Base-by-base conservation (phyloP, 2,113 vertebrate genomes). In the Colossoma macropomum region DNA sequence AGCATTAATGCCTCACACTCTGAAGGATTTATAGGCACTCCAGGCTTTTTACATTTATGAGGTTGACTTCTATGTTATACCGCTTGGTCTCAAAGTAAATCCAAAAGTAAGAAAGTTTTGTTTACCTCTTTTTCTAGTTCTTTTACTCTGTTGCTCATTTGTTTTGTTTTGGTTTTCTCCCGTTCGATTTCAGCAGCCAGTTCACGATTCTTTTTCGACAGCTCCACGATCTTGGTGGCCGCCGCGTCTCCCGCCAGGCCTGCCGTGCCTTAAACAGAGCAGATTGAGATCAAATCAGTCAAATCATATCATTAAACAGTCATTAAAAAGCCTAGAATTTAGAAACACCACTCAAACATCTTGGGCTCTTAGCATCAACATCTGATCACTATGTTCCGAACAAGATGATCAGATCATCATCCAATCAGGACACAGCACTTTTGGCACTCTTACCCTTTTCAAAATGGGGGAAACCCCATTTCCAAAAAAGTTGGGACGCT, bases 221-320 rank as follows among this genome's bases (percentile, higher is more conserved):
- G 84, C 79, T 98, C 97, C 0, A 99, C 95, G 0, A 99, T 97
- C 92, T 97, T 99, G 59, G 95, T 92, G 75, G 97, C 97, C 0
- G 96, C 96, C 15, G 92, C 88, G 23, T 98, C 97, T 59, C 96
- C 96, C 2, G 95, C 86, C 54, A 97, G 34, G 1, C 95, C 96
- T 0, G 94, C 85, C 0, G 91, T 90, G 32, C 95, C 98, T 99
- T 89, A 11, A 69, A 77, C 56, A 80, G 71, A 0, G 78, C 12
- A 25, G 30, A 48, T 60, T 2, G 23, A 65, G 10, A 48, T 23
- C 50, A 30, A 82, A 41, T 7, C 78, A 56, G 5, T 38, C 15
- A 34, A 62, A 62, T 15, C 32, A 15, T n/a, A 70, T n/a, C n/a
- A n/a, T 38, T 4, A 38, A 38, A 7, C 34, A 4, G 34, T 62